These are phyloP conservation scores for Synergus itoensis DNA, from an alignment of 2,888 invertebrate genomes.

Conservation along the genomic window DNA sequence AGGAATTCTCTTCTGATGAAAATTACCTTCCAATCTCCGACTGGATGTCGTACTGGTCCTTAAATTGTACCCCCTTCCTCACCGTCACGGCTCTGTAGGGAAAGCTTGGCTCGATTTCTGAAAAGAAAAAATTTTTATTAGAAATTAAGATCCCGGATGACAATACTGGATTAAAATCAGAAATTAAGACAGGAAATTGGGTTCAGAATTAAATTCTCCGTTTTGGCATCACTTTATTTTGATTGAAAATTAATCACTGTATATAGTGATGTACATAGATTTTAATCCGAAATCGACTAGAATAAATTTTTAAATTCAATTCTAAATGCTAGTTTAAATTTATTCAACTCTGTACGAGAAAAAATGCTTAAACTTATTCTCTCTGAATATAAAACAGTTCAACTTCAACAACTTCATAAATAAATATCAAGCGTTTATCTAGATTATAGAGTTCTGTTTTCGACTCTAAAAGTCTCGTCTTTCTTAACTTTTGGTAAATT, in stretches of 20 bases:
- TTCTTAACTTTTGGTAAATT: background rate
- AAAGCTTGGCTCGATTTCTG: slow-evolving; percentile 94
- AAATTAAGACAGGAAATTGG: background rate
- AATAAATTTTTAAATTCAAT: background rate
- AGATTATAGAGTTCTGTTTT: too few relatives aligned
- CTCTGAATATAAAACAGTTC: slow-evolving; percentile 30
- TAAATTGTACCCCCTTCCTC: slow-evolving; percentile 90
- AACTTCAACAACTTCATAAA: background rate
- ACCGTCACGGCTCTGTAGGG: slow-evolving; percentile 92
- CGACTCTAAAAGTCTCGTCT: background rate
- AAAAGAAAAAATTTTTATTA: slow-evolving; percentile 71
- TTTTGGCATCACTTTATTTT: background rate
- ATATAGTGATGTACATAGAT: background rate
- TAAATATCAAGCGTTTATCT: too few relatives aligned
- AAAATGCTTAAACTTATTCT: background rate
- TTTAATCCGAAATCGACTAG: background rate
- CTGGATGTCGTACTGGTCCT: slow-evolving; percentile 91
- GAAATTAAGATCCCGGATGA: background rate
- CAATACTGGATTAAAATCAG: too few relatives aligned
- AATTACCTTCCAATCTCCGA: slow-evolving; percentile 95
- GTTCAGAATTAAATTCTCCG: background rate
- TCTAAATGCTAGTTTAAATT: background rate
- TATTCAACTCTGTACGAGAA: background rate
- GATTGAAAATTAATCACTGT: background rate
- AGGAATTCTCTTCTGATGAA: background rate